Percentiles rank a stretch among this genome's conserved stretches.
These are phyloP conservation scores for Crotalus viridis DNA, from an alignment of 2,113 vertebrate species.

Conservation along the genomic window DNA sequence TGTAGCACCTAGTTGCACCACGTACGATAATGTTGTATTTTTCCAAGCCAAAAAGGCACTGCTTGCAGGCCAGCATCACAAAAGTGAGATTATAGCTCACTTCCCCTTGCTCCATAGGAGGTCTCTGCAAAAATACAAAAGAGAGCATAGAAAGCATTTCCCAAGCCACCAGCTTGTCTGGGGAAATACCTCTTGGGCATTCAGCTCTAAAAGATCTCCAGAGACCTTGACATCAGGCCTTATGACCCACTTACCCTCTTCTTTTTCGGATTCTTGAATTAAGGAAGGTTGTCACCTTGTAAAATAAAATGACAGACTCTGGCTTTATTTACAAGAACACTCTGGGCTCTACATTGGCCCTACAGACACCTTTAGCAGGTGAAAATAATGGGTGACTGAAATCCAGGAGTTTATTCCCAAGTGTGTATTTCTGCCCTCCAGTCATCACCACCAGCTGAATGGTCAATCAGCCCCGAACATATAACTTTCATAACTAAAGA, in stretches of 20 bases:
- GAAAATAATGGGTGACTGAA: not conserved
- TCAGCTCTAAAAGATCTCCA: not conserved
- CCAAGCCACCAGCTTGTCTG: not conserved
- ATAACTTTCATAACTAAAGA: not conserved
- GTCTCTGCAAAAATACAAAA: constrained; percentile 2
- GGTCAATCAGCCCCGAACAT: not conserved
- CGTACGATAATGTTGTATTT: accelerated
- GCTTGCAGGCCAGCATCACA: constrained; percentile 41
- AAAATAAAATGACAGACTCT: not conserved
- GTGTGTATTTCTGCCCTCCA: not conserved
- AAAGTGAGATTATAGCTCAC: not conserved
- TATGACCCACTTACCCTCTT: not conserved
- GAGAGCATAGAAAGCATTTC: not conserved
- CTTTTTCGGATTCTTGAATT: not conserved
- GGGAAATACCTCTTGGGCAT: not conserved
- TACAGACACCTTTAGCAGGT: not conserved
- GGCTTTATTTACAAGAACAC: not conserved
- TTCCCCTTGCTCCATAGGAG: accelerated
- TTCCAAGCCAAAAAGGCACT: not conserved
- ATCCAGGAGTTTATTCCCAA: not conserved
- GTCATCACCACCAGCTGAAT: not conserved
- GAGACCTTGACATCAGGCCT: not conserved
- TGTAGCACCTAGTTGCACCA: not conserved
- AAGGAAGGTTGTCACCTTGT: not conserved
- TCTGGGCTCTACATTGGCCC: not conserved